Conservation (phyloP, 2,797 vertebrate genomes). For the Rhinella marina region DNA sequence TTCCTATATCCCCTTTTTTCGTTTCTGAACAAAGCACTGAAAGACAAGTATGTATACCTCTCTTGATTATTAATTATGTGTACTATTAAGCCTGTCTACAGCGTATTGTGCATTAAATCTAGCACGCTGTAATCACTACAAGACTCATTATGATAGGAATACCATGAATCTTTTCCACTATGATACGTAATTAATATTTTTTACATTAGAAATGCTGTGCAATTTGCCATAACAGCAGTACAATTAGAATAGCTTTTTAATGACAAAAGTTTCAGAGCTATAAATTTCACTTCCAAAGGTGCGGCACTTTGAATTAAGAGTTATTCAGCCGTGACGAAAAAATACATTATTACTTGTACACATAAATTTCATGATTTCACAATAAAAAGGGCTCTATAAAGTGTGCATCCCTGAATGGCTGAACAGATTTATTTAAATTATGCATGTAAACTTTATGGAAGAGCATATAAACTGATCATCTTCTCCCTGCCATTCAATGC, state of each 20-base stretch:
- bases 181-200: slow-evolving; percentile 61
- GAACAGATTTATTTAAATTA: slow-evolving; percentile 67
- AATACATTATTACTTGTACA: slow-evolving; percentile 63
- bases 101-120: slow-evolving; percentile 45
- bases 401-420: slow-evolving; percentile 63
- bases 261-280: slow-evolving; percentile 60
- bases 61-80: slow-evolving; percentile 47
- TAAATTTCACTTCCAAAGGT: slow-evolving; percentile 60
- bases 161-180: slow-evolving; percentile 56
- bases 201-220: slow-evolving; percentile 55
- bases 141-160: slow-evolving; percentile 51
- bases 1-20: slow-evolving; percentile 14
- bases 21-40: slow-evolving; percentile 12
- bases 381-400: slow-evolving; percentile 62
- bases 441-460: slow-evolving; percentile 68
- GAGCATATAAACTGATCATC: slow-evolving; percentile 67
- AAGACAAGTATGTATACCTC: slow-evolving; percentile 24
- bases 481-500: slow-evolving; percentile 66
- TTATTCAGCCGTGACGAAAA: slow-evolving; percentile 59
- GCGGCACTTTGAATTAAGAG: slow-evolving; percentile 58
- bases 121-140: slow-evolving; percentile 46
- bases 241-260: slow-evolving; percentile 63
- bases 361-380: slow-evolving; percentile 64
- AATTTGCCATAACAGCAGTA: slow-evolving; percentile 61
- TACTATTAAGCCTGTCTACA: slow-evolving; percentile 29